Evolutionary conservation across 2,113 vertebrate species (phyloP), one percentile per base, ranked within the genome.

Genomic region (Perca flavescens): DNA sequence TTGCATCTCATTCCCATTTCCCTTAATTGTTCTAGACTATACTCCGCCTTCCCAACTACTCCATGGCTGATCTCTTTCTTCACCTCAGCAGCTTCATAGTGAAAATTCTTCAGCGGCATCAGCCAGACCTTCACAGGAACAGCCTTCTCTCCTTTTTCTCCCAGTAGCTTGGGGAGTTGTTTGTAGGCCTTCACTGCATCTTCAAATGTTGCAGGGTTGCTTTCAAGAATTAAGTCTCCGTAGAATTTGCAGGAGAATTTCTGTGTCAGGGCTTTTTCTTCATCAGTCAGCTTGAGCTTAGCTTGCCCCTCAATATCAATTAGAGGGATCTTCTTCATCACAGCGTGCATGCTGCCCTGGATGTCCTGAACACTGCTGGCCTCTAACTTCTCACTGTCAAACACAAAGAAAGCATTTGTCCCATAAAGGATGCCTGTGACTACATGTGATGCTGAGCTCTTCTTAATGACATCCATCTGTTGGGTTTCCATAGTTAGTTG

Each of bases 41-140:
- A 0, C 2, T 54, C 3, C 0, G 5, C 25, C 3, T 7, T 70
- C 2, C 17, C 6, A 0, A 68, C 10, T 3, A 67, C 1, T 53
- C n/a, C n/a, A n/a, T n/a, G n/a, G n/a, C n/a, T 75, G 54, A 85
- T 61, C 0, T 5, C 34, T 0, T 0, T n/a, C 8, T 0, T 6
- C 60, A 70, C 0, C 22, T 36, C 34, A 63, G 70, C 1, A n/a
- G 22, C 28, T 11, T 0, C 0, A 0, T 5, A 1, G 4, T 46
- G 0, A 1, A 88, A 13, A 36, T 1, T 3, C 15, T 22, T 88
- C 49, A 88, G 56, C 0, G 79, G 75, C 19, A 8, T 46, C 56
- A 85, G 40, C 25, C 11, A 73, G 50, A 85, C 83, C 34, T 40
- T 80, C 47, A 85, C 0, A 9, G 86, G 79, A 19, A 82, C 86